These are phyloP conservation scores for Polyploca ridens DNA, from an alignment of 2,888 invertebrate species.

Conservation along the genomic window DNA sequence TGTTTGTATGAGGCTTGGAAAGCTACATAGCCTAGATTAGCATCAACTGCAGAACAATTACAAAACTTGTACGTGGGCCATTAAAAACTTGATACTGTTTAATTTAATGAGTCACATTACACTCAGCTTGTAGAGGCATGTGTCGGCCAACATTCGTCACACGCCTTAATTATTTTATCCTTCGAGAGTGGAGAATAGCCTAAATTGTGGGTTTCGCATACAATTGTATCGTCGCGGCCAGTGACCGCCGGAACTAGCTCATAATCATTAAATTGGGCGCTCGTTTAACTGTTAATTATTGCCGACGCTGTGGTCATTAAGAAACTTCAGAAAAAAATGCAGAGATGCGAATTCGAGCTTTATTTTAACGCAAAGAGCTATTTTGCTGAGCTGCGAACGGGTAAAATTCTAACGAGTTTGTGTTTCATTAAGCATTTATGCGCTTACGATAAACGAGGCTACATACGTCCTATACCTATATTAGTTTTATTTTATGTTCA, in stretches of 20 bases:
- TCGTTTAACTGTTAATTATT: slow-evolving; percentile 72
- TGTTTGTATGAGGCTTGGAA: neutral
- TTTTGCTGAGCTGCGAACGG: slow-evolving; percentile 44
- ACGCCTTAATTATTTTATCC: slow-evolving; percentile 43
- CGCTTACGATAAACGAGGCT: neutral
- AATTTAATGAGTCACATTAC: slow-evolving; percentile 10
- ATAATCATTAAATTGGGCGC: slow-evolving; percentile 76
- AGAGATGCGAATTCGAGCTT: slow-evolving; percentile 51
- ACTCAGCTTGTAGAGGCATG: slow-evolving; percentile 9
- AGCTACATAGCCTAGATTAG: neutral
- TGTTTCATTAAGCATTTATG: slow-evolving; percentile 33
- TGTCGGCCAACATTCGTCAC: slow-evolving; percentile 22
- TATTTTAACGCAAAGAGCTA: slow-evolving; percentile 53
- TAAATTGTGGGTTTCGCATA: slow-evolving; percentile 53
- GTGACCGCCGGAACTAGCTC: slow-evolving; percentile 72
- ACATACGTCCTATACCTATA: neutral
- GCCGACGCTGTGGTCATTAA: slow-evolving; percentile 58
- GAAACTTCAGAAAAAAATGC: slow-evolving; percentile 55
- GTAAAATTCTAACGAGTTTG: slow-evolving; percentile 46
- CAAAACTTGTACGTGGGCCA: neutral
- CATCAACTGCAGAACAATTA: neutral
- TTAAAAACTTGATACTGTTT: neutral
- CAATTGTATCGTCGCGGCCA: slow-evolving; percentile 40
- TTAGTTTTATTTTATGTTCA: neutral
- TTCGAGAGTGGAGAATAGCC: slow-evolving; percentile 34